Conservation (phyloP, 2,888 invertebrate genomes). For the Polia nebulosa region DNA sequence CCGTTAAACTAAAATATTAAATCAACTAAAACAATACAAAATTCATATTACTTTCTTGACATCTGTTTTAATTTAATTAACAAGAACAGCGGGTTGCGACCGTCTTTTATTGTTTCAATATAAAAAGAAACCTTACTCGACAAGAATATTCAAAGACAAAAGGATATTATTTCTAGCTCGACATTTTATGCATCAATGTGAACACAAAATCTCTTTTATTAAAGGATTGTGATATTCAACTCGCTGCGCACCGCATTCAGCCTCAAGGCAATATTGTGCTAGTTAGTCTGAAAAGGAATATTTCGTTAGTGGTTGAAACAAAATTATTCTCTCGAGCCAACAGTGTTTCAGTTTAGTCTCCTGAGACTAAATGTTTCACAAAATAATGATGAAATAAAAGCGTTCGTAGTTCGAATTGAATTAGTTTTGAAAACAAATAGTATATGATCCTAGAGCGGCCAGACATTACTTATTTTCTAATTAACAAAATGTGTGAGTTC, state of each 20-base stretch:
- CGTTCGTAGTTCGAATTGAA: constrained; percentile 36
- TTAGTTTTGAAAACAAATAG: constrained; percentile 44
- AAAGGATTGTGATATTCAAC: constrained; percentile 30
- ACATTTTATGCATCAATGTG: constrained; percentile 43
- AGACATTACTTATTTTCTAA: too few species aligned
- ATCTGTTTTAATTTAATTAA: constrained; percentile 53
- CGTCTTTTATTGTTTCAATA: constrained; percentile 40
- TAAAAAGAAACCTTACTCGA: constrained; percentile 43
- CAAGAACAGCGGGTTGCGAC: constrained; percentile 25
- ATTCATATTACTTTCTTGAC: constrained; percentile 34
- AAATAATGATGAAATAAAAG: constrained; percentile 43
- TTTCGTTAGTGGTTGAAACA: constrained; percentile 44
- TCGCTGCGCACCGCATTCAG: constrained; percentile 8
- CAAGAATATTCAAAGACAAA: constrained; percentile 34
- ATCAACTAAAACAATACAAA: constrained; percentile 17
- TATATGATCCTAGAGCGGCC: too few species aligned
- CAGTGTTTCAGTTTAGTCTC: constrained; percentile 32
- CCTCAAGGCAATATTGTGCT: constrained; percentile 24
- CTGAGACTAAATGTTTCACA: constrained; percentile 34
- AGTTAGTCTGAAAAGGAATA: constrained; percentile 44
- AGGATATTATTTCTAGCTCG: constrained; percentile 26
- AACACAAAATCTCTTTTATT: constrained; percentile 28
- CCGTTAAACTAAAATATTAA: constrained; percentile 1
- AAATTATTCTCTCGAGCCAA: constrained; percentile 43
- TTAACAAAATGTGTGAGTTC: too few species aligned